Base-by-base conservation (phyloP, 1,140 invertebrate genomes). In the Achatina immaculata region DNA sequence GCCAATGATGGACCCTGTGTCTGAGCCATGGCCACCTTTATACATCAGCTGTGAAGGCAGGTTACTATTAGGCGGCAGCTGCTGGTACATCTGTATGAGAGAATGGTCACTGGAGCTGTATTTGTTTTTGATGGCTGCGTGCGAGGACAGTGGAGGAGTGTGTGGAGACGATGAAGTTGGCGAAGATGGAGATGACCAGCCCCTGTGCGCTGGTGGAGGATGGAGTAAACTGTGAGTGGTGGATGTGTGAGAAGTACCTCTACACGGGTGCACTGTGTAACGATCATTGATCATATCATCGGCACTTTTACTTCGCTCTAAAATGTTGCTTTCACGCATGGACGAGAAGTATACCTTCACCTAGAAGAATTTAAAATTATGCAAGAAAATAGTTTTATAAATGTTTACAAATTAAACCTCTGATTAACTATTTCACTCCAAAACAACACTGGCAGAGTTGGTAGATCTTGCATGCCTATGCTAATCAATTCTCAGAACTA, bases 301-400 rank as follows among this genome's bases (percentile, higher is more conserved):
- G 36, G 83, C 83, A 81, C 83, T 84, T 72, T 80, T 82, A 68
- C 83, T 84, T n/a, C 83, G 40, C 42, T 84, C 83, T 31, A 84
- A 66, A 38, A 40, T 24, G 66, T 78, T 45, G 48, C 24, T 34
- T 82, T 75, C 71, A 48, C 68, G 76, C 83, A 83, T 83, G 19
- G 69, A 55, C 42, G 77, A 72, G 38, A 86, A 86, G 77, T 81
- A 81, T 24, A 85, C 65, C 66, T 81, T 79, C 28, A 86, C 80
- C 86, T 86, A 55, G 2, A 78, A 74, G 34, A 1, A 74, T 43
- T 45, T 42, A n/a, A n/a, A n/a, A n/a, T n/a, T n/a, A n/a, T 14
- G 51, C 14, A 55, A 55, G n/a, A 55, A 55, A 55, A 16, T n/a
- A 55, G 14, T 16, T 55, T 16, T 55, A 55, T n/a, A 55, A 14